A percentile compares a stretch with the other conserved stretches of the same genome.
These are phyloP conservation scores for Embidobia sp. DNA, from an alignment of 2,888 invertebrate genomes.

Conservation along the genomic window DNA sequence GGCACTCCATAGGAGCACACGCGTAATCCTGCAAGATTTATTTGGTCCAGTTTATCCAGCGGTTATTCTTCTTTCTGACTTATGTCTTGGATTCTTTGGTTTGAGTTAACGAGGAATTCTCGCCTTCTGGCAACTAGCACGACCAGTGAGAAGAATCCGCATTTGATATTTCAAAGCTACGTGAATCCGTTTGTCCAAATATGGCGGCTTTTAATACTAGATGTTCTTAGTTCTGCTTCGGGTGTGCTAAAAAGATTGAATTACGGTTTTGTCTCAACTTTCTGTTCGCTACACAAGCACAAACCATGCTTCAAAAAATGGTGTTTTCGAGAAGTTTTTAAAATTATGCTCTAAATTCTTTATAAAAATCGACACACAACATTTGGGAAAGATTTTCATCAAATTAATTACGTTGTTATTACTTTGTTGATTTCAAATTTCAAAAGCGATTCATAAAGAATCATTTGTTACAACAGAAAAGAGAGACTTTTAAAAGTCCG, in stretches of 20 bases:
- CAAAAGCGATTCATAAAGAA: too few relatives aligned
- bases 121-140: conserved; percentile 33
- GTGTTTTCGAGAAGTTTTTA: too few relatives aligned
- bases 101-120: conserved; percentile 45
- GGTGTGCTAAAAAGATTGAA: conserved; percentile 19
- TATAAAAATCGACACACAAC: too few relatives aligned
- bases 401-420: too few relatives aligned
- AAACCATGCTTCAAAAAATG: too few relatives aligned
- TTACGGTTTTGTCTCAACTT: conserved; percentile 39
- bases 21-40: conserved; percentile 78
- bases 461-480: too few relatives aligned
- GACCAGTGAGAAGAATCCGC: conserved; percentile 1
- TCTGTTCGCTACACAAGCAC: conserved; percentile 15
- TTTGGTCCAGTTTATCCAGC: conserved; percentile 78
- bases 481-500: too few relatives aligned
- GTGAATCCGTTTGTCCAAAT: conserved; percentile 52
- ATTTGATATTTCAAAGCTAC: conserved; percentile 17
- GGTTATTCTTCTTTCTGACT: conserved; percentile 64
- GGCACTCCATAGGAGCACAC: conserved; percentile 69
- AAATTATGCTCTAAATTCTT: too few relatives aligned
- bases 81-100: conserved; percentile 34
- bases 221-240: conserved; percentile 30
- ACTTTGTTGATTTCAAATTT: too few relatives aligned
- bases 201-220: conserved; percentile 53
- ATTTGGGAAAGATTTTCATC: too few relatives aligned